These are phyloP conservation scores for Acrocephalus scirpaceus DNA, from an alignment of 2,797 vertebrate genomes.

Conservation along the genomic window DNA sequence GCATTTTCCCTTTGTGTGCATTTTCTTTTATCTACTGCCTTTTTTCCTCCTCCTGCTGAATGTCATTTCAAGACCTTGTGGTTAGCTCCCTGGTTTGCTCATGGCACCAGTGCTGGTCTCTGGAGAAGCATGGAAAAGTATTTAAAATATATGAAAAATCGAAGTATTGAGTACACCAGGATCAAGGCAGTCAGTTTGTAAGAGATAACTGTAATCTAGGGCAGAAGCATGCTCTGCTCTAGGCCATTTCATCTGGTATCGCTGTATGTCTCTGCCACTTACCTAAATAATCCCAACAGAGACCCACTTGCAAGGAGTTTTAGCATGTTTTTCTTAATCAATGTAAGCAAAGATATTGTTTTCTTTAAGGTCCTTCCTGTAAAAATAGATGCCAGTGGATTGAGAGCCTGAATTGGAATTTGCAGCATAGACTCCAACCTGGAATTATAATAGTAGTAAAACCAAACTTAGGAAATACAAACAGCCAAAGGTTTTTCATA, in stretches of 20 bases:
- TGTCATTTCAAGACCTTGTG: not conserved
- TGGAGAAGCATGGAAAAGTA: rapidly evolving
- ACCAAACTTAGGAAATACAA: not conserved
- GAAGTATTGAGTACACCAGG: not conserved
- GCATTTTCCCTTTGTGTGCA: not conserved
- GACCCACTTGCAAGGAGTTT: not conserved
- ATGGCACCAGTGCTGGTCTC: not conserved
- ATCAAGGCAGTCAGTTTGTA: not conserved
- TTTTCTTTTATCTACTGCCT: not conserved
- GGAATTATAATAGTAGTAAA: not conserved
- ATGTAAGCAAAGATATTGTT: not conserved
- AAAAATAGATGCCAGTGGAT: not conserved
- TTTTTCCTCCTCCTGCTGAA: not conserved
- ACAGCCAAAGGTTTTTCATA: not conserved
- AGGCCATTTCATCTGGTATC: not conserved
- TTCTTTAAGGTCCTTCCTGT: not conserved
- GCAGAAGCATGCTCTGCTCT: not conserved
- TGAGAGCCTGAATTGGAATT: not conserved
- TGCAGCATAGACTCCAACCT: not conserved
- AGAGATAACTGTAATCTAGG: not conserved
- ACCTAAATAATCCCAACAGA: not conserved
- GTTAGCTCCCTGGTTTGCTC: not conserved
- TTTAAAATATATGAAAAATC: not conserved
- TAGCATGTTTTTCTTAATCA: not conserved
- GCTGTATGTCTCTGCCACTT: not conserved